Conservation (phyloP, 1,140 invertebrate genomes). For the Philopotamus ludificatus region DNA sequence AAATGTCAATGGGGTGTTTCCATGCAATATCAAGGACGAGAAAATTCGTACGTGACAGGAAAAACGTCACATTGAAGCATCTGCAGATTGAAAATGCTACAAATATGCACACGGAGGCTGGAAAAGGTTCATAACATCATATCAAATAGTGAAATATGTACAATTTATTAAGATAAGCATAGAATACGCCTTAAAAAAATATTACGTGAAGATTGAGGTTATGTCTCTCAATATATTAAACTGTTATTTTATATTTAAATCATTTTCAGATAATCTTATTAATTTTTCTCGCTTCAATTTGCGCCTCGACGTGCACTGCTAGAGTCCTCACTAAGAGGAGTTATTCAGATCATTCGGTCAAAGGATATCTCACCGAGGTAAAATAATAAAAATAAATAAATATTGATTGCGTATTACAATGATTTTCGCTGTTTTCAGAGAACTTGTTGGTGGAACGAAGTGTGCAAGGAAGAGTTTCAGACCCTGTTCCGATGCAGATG, state of each 20-base stretch:
- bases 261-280: conserved; percentile 20
- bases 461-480: conserved; percentile 89
- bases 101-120: too few relatives aligned
- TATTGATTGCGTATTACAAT: conserved; percentile 16
- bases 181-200: too few relatives aligned
- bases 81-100: too few relatives aligned
- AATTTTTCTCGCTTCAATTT: conserved; percentile 28
- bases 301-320: conserved; percentile 32
- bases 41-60: too few relatives aligned
- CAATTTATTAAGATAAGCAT: too few relatives aligned
- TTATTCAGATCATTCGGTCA: conserved; percentile 75
- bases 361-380: conserved; percentile 79
- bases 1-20: conserved; percentile 26
- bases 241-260: neutral
- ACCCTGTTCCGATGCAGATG: conserved; percentile 83
- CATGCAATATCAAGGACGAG: conserved; percentile 9
- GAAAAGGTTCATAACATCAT: too few relatives aligned
- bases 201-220: neutral
- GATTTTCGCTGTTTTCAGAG: conserved; percentile 58
- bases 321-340: conserved; percentile 61
- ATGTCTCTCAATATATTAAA: conserved; percentile 10
- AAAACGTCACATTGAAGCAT: too few relatives aligned
- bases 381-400: conserved; percentile 32
- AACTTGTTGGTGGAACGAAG: conserved; percentile 91
- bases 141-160: too few relatives aligned